Evolutionary conservation across 1,140 invertebrate genomes (phyloP).

Genomic region (Dendrolimus punctatus): DNA sequence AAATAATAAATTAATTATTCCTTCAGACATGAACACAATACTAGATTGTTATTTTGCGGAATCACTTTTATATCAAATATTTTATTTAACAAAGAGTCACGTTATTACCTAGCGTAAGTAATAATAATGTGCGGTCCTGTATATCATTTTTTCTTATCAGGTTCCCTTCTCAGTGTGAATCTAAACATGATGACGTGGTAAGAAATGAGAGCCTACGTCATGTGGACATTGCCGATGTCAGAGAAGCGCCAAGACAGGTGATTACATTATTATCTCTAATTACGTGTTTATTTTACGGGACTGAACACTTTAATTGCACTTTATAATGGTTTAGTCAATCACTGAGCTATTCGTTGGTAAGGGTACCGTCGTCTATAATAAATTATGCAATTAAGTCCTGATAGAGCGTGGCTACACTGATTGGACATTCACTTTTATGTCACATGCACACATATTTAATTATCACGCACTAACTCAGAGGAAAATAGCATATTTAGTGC

Average conservation of each 20-base stretch:
- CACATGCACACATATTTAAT: too few species aligned
- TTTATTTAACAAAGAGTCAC: slow-evolving; percentile 9
- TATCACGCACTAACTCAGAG: too few species aligned
- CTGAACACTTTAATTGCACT: slow-evolving; percentile 1
- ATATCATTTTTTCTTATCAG: slow-evolving; percentile 22
- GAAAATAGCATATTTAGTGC: too few species aligned
- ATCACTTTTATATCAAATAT: too few species aligned
- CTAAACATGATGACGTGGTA: slow-evolving; percentile 22
- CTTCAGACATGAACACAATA: too few species aligned
- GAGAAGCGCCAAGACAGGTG: slow-evolving; percentile 41
- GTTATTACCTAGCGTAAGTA: slow-evolving; percentile 12
- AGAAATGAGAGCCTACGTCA: slow-evolving; percentile 35
- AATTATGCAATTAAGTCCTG: too few species aligned
- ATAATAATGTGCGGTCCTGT: slow-evolving; percentile 6
- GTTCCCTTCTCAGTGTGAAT: slow-evolving; percentile 35
- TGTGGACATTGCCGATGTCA: slow-evolving; percentile 34
- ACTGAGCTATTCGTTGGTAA: neutral
- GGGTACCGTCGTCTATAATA: too few species aligned
- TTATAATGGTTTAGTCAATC: neutral
- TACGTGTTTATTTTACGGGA: slow-evolving; percentile 15
- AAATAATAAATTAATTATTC: too few species aligned
- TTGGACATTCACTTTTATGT: too few species aligned
- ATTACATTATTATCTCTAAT: slow-evolving; percentile 1
- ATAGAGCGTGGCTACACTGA: too few species aligned
- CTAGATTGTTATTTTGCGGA: too few species aligned